phyloP scores from a whole-genome alignment of 2,797 vertebrate genomes.

The Psittacula echo region DNA sequence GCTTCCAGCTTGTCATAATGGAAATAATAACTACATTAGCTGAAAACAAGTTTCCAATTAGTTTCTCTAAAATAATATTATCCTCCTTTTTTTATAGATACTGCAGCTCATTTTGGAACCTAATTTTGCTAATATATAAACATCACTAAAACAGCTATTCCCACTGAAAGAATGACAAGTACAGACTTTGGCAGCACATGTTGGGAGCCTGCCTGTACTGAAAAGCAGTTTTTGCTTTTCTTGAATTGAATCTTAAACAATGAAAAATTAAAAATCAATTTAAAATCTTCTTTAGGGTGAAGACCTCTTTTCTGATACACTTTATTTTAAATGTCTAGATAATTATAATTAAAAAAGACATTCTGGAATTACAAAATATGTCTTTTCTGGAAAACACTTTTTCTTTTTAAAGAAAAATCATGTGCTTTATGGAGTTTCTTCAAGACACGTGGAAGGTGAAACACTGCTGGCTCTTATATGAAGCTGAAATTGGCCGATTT shows the following conservation, averaged over 20 bases:
- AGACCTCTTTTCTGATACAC: slow-evolving; percentile 6
- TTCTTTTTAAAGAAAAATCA: background rate
- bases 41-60: slow-evolving; percentile 85
- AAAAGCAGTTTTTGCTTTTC: slow-evolving; percentile 34
- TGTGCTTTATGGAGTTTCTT: background rate
- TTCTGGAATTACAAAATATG: background rate
- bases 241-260: slow-evolving; percentile 60
- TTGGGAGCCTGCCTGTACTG: slow-evolving; percentile 9
- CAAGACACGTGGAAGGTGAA: background rate
- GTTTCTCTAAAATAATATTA: slow-evolving; percentile 81
- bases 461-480: background rate
- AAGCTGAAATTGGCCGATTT: slow-evolving; percentile 1
- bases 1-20: slow-evolving; percentile 78
- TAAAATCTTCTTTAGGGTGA: slow-evolving; percentile 3
- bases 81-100: slow-evolving; percentile 70
- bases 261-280: slow-evolving; percentile 33
- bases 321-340: slow-evolving; percentile 9
- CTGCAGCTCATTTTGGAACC: slow-evolving; percentile 78
- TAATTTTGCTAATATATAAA: slow-evolving; percentile 81
- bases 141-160: slow-evolving; percentile 68
- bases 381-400: background rate
- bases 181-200: slow-evolving; percentile 51
- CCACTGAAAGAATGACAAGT: slow-evolving; percentile 66
- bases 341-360: background rate
- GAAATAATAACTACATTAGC: slow-evolving; percentile 84